Base-by-base conservation (phyloP, 1,140 invertebrate species). In the Heliconius himera region DNA sequence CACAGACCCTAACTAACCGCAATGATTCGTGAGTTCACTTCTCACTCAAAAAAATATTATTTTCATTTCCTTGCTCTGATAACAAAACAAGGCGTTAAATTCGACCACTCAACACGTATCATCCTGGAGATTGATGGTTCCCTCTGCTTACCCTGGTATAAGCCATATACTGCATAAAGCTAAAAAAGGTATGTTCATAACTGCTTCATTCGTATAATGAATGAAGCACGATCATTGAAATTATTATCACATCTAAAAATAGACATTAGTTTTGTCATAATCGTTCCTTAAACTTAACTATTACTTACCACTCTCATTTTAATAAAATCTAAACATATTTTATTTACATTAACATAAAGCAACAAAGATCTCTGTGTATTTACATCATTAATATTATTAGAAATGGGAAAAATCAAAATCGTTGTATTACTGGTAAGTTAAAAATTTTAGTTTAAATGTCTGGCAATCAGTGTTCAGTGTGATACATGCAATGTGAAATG, bases 401-500 rank as follows among this genome's bases (percentile, higher is more conserved):
- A 26, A 16, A 22, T 60, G 56, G 13, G 49, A 51, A 51, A 51
- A 16, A 29, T 3, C 54, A 16, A 26, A 66, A 66, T 66, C 26
- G 18, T 51, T 20, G 13, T 29, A 16, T 26, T n/a, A 29, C 13
- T 29, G 76, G 73, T 70, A 46, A 70, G 74, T 70, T 13, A 41
- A 38, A 51, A 70, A 33, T 76, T 38, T 70, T 76, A 41, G 33
- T 66, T 60, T 13, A 16, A 16, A 70, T 70, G 22, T 76, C 41
- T 76, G 60, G 74, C 74, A 76, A 76, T 76, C 56, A 16, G 36
- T 76, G 74, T 70, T 76, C 38, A 3, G 51, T 76, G 74, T 75
- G 74, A 70, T 76, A 76, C n/a, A 66, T 76, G 74, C 74, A 70
- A 76, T 46, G 60, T 76, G 74, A 41, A 60, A 46, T 66, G 60